Evolutionary conservation across 2,113 vertebrate species (phyloP).

Genomic region (Cygnus atratus): DNA sequence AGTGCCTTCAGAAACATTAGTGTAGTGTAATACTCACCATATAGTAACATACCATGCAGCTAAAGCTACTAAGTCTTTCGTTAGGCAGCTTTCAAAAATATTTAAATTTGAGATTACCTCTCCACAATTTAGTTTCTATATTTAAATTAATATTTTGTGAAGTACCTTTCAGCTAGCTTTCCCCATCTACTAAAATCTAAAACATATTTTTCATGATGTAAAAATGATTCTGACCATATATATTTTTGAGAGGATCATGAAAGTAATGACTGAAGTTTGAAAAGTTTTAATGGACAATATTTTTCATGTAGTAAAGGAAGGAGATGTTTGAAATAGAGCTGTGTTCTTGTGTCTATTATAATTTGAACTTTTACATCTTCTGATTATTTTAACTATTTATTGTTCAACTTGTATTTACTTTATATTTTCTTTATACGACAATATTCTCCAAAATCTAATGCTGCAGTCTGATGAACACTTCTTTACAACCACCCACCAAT

Average conservation of each 20-base stretch:
- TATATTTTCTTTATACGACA: not conserved
- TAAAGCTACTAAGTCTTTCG: not conserved
- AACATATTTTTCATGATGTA: not conserved
- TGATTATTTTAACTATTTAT: not conserved
- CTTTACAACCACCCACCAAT: not conserved
- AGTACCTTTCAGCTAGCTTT: not conserved
- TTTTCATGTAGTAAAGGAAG: not conserved
- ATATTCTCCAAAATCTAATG: not conserved
- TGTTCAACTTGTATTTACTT: not conserved
- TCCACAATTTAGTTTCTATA: not conserved
- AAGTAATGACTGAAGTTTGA: not conserved
- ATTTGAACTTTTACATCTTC: not conserved
- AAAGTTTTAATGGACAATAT: not conserved
- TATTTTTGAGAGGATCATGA: not conserved
- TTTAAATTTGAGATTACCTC: not conserved
- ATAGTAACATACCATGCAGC: not conserved
- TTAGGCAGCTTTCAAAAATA: not conserved
- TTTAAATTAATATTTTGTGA: not conserved
- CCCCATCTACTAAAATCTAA: not conserved
- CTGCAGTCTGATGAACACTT: not conserved
- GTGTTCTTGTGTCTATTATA: not conserved
- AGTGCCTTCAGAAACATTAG: not conserved
- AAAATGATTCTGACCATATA: not conserved
- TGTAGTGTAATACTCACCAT: not conserved
- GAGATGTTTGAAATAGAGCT: not conserved